Percentiles rank a stretch among this genome's conserved stretches.
phyloP scores from a whole-genome alignment of 2,797 vertebrate genomes.

The Fringilla coelebs region DNA sequence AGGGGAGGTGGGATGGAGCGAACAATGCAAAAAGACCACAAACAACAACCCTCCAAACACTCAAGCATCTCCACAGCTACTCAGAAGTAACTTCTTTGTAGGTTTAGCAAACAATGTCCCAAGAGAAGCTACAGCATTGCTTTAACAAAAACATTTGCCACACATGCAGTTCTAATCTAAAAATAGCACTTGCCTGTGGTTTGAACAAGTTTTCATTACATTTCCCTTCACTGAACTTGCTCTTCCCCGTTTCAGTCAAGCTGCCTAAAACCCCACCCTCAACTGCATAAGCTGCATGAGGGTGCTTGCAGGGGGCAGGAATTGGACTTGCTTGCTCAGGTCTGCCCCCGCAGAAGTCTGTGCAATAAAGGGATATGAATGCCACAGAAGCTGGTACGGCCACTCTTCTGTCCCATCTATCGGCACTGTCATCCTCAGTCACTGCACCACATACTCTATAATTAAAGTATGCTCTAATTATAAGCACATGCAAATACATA shows the following conservation, averaged over 20 bases:
- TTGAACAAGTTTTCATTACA: background rate
- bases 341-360: fast-evolving
- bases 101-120: background rate
- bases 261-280: background rate
- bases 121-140: fast-evolving
- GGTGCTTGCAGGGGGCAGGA: background rate
- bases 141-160: background rate
- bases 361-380: fast-evolving
- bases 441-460: background rate
- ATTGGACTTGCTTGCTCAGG: background rate
- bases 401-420: fast-evolving
- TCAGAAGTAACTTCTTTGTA: background rate
- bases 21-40: background rate
- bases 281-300: background rate
- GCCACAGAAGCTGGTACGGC: background rate
- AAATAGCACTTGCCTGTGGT: fast-evolving
- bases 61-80: background rate
- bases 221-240: fast-evolving
- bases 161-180: fast-evolving
- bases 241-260: background rate
- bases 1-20: background rate
- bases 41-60: fast-evolving
- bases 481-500: fast-evolving
- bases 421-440: fast-evolving
- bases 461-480: fast-evolving